Percentiles rank a stretch among this genome's conserved stretches.
Conservation (phyloP, 2,888 invertebrate species). For the Alitta virens region DNA sequence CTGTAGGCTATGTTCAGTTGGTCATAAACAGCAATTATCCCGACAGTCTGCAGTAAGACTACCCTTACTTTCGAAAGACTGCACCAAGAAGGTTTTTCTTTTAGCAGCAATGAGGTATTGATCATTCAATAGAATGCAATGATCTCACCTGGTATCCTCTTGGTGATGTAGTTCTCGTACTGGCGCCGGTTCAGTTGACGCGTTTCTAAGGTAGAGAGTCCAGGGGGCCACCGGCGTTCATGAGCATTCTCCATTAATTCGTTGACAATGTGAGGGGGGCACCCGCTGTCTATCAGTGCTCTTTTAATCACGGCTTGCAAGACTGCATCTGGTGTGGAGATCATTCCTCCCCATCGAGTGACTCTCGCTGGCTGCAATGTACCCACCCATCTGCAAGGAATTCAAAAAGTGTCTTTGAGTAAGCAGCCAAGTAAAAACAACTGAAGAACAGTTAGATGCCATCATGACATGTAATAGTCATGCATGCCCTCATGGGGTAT, state of each 20-base stretch:
- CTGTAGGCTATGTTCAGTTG: too few species aligned
- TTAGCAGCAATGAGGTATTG: too few species aligned
- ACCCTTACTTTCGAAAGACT: too few species aligned
- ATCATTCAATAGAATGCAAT: too few species aligned
- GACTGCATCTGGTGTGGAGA: slow-evolving; percentile 93
- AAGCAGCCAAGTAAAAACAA: too few species aligned
- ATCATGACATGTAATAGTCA: too few species aligned
- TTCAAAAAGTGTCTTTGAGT: too few species aligned
- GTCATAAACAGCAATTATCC: too few species aligned
- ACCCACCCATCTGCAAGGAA: slow-evolving; percentile 44
- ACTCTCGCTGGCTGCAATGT: slow-evolving; percentile 64
- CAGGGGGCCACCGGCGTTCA: slow-evolving; percentile 91
- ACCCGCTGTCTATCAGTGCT: slow-evolving; percentile 88
- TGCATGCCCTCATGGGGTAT: too few species aligned
- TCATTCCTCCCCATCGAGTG: slow-evolving; percentile 97
- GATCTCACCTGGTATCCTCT: slow-evolving; percentile 79
- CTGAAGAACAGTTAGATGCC: too few species aligned
- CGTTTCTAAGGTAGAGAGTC: slow-evolving; percentile 84
- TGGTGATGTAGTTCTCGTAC: slow-evolving; percentile 92
- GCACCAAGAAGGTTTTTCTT: too few species aligned
- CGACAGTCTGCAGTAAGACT: too few species aligned
- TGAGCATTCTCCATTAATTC: slow-evolving; percentile 97
- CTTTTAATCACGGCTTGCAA: slow-evolving; percentile 87
- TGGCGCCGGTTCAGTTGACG: slow-evolving; percentile 88
- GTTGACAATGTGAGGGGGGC: slow-evolving; percentile 88